phyloP scores from a whole-genome alignment of 2,888 invertebrate genomes.

The Ormyrus labotus region DNA sequence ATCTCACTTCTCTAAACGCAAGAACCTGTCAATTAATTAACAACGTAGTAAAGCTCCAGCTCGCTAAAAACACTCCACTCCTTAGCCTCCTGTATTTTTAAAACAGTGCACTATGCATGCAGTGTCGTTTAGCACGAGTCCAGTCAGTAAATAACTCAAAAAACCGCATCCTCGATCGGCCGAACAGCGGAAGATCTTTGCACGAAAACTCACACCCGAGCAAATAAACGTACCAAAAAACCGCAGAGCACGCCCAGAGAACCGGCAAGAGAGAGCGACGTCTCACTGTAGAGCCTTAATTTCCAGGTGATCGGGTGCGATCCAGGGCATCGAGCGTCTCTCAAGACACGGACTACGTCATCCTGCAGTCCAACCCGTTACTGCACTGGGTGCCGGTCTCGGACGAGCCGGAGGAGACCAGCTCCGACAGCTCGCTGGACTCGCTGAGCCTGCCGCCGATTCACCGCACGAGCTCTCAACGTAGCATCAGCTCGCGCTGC shows the following conservation, averaged over 20 bases:
- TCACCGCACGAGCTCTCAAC: constrained; percentile 69
- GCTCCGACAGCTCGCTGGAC: constrained; percentile 75
- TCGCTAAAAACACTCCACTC: not conserved
- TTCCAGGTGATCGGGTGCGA: constrained; percentile 71
- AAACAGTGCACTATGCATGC: constrained; percentile 21
- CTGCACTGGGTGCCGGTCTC: constrained; percentile 78
- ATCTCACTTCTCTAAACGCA: not conserved
- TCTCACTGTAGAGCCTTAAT: constrained; percentile 49
- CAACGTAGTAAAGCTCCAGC: not conserved
- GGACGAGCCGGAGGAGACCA: constrained; percentile 73
- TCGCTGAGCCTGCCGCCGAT: constrained; percentile 62
- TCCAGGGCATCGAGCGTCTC: constrained; percentile 67
- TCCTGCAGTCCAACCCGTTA: constrained; percentile 78
- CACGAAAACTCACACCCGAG: not conserved
- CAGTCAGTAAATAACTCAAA: constrained; percentile 15
- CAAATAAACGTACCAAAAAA: not conserved
- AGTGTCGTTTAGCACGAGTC: constrained; percentile 19
- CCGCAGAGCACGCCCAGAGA: not conserved
- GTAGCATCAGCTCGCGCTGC: constrained; percentile 68
- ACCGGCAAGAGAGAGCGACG: not conserved
- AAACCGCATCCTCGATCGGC: not conserved
- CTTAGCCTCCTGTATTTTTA: too few relatives aligned
- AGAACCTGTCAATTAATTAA: not conserved
- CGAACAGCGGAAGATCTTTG: not conserved
- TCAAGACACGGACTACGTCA: constrained; percentile 78